A percentile compares a stretch with the other conserved stretches of the same genome.
Evolutionary conservation across 2,888 invertebrate genomes (phyloP).

Genomic region (Mimas tiliae): DNA sequence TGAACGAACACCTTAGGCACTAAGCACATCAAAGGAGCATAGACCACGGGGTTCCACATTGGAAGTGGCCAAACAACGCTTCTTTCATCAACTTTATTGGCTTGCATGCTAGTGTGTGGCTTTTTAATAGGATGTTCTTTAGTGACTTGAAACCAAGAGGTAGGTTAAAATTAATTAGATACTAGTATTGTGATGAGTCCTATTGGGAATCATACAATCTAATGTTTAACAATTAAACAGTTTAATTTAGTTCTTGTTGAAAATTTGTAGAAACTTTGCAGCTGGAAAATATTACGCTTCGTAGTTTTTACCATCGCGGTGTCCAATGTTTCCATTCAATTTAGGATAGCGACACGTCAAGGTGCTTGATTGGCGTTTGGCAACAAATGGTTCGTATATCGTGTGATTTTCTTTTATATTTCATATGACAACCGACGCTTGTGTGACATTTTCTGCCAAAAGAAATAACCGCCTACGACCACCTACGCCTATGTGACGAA

Average conservation of each 20-base stretch:
- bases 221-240: no score
- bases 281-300: not conserved
- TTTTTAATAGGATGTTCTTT: not conserved
- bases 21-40: slow-evolving; percentile 10
- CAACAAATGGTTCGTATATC: slow-evolving; percentile 29
- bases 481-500: no score
- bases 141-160: not conserved
- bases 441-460: slow-evolving; percentile 40
- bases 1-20: slow-evolving; percentile 5
- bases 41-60: not conserved
- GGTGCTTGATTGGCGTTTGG: slow-evolving; percentile 19
- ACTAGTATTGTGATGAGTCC: no score
- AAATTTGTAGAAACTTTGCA: not conserved
- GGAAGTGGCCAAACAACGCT: slow-evolving; percentile 5
- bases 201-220: no score
- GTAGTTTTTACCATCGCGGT: not conserved
- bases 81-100: slow-evolving; percentile 18
- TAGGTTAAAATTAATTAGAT: no score
- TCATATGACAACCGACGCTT: slow-evolving; percentile 38
- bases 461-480: no score
- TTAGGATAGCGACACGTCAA: slow-evolving; percentile 12
- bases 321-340: slow-evolving; percentile 17
- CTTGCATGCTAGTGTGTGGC: not conserved
- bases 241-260: no score
- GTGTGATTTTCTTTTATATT: slow-evolving; percentile 38